Base-by-base conservation (phyloP, 2,113 vertebrate species). In the Hippopotamus amphibius region DNA sequence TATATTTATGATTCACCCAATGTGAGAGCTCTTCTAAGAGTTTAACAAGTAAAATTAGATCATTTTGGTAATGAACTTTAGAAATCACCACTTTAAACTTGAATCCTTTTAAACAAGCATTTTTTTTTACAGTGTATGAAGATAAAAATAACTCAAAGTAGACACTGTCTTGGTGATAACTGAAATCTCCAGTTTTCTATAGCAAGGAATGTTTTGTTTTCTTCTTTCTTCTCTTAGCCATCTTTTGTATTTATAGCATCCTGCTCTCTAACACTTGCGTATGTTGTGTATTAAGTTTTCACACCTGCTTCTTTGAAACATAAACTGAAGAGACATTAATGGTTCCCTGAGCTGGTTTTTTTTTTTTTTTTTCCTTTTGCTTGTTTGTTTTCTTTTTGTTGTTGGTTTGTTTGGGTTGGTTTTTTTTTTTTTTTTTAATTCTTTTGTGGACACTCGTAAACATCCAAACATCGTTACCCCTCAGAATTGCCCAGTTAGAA, bases 291-390 rank as follows among this genome's bases (percentile, higher is more conserved):
- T 72, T 92, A 28, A 59, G 1, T 71, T 95, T 68, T 53, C 84
- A 4, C 53, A 87, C 10, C 46, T 48, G 50, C 65, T 96, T 95
- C 28, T 96, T 96, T 94, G 90, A 97, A 93, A 50, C 1, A 41
- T 41, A 95, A 87, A 90, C 90, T 74, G 43, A 87, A 88, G 90
- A 4, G 9, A 50, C 3, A 92, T 79, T 61, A 93, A 63, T 80
- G n/a, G 41, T 93, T 65, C 2, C 77, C 11, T 33, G 85, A 79
- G 88, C 74, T 86, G 2, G 8, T 10, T 28, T 63, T 26, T 24
- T 26, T 63, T 11, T 26, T 63, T 61, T 6, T 16, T 3, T 55
- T 15, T 55, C 1, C 33, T 33, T 77, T 33, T 53, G 43, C 24
- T 48, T 66, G 14, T 41, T 37, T 15, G 3, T 81, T 24, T 8